Evolutionary conservation across 30 jellyfish, hydroid and myxozoan genomes (phyloP), one percentile per base, ranked within the genome.

Genomic region (Aurelia aurita complex sp. Pacific): DNA sequence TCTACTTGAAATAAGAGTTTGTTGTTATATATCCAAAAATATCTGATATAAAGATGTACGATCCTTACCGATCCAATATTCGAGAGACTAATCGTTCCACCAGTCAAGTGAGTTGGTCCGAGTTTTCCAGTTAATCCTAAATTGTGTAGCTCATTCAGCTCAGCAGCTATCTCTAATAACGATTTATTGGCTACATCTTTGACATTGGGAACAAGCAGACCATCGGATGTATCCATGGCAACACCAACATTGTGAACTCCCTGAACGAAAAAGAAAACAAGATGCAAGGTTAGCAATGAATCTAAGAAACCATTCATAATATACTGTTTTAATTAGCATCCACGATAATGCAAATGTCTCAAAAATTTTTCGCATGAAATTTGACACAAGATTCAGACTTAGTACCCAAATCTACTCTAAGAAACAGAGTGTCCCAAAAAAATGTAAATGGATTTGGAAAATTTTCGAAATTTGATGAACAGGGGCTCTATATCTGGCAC

Each of bases 201-300:
- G 14, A 94, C 91, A 72, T 89, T 94, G 13, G 99, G 99, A 3
- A 94, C 99, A 75, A 94, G 83, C 38, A 94, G 64, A 23, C 99
- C 99, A 43, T 94, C 96, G 4, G 87, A 81, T 16, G 99, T 94
- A 74, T 94, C 99, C 99, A 94, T 94, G 66, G 99, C 99, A 80
- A 94, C 91, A 17, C 99, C 97, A 73, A 94, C 84, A 55, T 94
- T 94, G 74, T 94, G 99, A 53, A 87, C 77, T 11, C 87, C 96
- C 99, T 94, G 71, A 46, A 46, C 8, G 57, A 6, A 7, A 46
- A 46, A 14, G 57, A 46, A 46, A 0, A 4, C 57, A 46, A 46
- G 15, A 5, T 46, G 1, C 57, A 46, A 46, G 14, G 2, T 1
- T 4, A 4, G 8, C 57, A 46, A 46, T 46, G 11, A 46, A 46